Conservation (phyloP, 2,888 invertebrate genomes). For the Xylota segnis region DNA sequence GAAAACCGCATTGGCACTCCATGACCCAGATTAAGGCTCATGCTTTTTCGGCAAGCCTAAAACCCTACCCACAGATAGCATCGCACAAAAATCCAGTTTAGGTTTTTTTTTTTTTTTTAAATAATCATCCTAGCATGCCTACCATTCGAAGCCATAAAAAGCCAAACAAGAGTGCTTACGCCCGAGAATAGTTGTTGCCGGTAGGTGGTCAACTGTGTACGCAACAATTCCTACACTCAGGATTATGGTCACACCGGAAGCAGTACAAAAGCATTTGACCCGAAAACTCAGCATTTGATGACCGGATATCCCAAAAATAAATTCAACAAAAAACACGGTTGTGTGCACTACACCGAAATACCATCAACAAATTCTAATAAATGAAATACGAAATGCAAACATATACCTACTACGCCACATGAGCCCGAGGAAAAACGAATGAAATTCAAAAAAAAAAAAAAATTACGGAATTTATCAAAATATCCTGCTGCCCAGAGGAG, state of each 20-base stretch:
- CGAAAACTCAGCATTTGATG: slow-evolving; percentile 61
- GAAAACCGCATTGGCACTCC: not conserved
- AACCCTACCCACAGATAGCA: slow-evolving; percentile 25
- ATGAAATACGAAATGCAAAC: slow-evolving; percentile 70
- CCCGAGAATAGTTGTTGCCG: slow-evolving; percentile 16
- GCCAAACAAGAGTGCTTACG: slow-evolving; percentile 37
- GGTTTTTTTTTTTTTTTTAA: no score
- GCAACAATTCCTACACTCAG: slow-evolving; percentile 44
- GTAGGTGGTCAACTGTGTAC: slow-evolving; percentile 40
- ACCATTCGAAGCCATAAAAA: slow-evolving; percentile 15
- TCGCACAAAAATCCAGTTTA: slow-evolving; percentile 22
- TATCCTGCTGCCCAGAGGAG: slow-evolving; percentile 38
- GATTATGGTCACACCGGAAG: slow-evolving; percentile 51
- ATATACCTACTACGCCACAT: slow-evolving; percentile 18
- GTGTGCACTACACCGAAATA: slow-evolving; percentile 48
- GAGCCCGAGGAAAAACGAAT: slow-evolving; percentile 9
- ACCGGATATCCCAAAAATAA: slow-evolving; percentile 50
- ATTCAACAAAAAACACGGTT: slow-evolving; percentile 12
- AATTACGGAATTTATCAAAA: slow-evolving; percentile 57
- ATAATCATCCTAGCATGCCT: slow-evolving; percentile 20
- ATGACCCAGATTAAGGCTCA: not conserved
- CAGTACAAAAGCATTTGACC: slow-evolving; percentile 56
- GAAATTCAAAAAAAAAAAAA: not conserved
- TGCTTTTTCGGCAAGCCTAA: not conserved
- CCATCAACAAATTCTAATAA: slow-evolving; percentile 70